Conservation (phyloP, 2,888 invertebrate species). For the Scelioninae gen. 2 region DNA sequence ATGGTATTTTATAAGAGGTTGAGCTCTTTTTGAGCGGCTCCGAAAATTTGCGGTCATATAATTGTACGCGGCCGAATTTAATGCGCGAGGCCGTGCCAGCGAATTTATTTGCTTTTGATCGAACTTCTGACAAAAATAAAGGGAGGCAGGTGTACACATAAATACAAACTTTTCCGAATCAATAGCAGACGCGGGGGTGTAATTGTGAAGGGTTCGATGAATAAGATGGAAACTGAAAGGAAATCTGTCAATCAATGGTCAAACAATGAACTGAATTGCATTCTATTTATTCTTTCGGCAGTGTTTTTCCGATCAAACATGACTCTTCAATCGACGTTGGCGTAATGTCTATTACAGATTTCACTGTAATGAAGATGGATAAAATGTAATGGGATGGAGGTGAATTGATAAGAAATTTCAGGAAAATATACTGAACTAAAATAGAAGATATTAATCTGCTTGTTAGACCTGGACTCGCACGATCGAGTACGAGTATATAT, state of each 20-base stretch:
- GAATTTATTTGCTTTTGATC: conserved; percentile 4
- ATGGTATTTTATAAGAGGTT: conserved; percentile 17
- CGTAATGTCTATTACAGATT: conserved; percentile 9
- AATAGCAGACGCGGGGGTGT: background rate
- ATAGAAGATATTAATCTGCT: background rate
- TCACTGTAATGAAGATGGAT: conserved; percentile 10
- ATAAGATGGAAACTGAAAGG: conserved; percentile 8
- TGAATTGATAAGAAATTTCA: background rate
- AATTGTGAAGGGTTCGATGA: background rate
- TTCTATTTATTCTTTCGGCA: conserved; percentile 9
- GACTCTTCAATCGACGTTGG: conserved; percentile 17
- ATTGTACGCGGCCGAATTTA: conserved; percentile 19
- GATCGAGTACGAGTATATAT: too few species aligned
- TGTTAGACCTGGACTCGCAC: too few species aligned
- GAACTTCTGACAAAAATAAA: background rate
- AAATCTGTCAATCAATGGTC: conserved; percentile 22
- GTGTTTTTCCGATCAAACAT: conserved; percentile 8
- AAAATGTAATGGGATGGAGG: conserved; percentile 4
- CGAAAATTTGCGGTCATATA: conserved; percentile 17
- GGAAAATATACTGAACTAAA: background rate
- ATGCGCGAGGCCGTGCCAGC: background rate
- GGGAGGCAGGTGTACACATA: background rate
- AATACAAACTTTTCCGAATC: background rate
- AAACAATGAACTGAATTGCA: conserved; percentile 12
- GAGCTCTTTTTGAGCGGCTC: conserved; percentile 13